Percentiles rank a stretch among this genome's conserved stretches.
Evolutionary conservation across 2,797 vertebrate genomes (phyloP).

Genomic region (Peromyscus attwateri): DNA sequence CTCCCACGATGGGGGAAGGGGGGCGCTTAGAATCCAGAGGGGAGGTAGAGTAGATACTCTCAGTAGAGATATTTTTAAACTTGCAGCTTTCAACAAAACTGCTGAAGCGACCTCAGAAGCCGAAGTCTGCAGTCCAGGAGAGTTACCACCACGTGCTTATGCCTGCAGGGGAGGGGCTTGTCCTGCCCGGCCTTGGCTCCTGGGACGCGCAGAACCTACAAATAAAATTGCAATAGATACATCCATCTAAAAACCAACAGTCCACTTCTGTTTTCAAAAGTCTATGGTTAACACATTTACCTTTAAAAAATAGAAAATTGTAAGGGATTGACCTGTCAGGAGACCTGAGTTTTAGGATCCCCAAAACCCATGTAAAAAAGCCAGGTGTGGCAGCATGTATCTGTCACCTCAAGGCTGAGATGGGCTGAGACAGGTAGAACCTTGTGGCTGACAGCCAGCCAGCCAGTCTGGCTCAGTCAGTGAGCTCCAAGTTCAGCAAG

Average conservation of each 20-base stretch:
- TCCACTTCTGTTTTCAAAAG: neutral
- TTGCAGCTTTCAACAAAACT: slow-evolving; percentile 24
- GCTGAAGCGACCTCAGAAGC: accelerated
- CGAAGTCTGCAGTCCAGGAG: neutral
- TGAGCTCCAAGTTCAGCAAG: neutral
- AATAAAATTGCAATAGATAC: neutral
- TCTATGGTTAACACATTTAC: neutral
- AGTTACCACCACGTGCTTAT: neutral
- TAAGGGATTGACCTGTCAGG: neutral
- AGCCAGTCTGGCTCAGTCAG: neutral
- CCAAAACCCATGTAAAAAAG: neutral
- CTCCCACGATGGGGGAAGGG: neutral
- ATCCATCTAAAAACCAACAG: neutral
- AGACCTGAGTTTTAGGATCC: neutral
- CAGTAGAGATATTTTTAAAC: neutral
- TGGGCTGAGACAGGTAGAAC: too few species aligned
- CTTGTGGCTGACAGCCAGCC: neutral
- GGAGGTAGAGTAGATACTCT: neutral
- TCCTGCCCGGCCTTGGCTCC: neutral
- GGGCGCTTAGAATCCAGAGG: neutral
- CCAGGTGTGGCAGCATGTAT: too few species aligned
- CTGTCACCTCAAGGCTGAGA: neutral
- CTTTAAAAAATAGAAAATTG: neutral
- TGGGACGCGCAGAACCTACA: neutral
- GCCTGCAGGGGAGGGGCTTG: neutral